phyloP scores from a whole-genome alignment of 2,797 vertebrate genomes.

The Melanogrammus aeglefinus region DNA sequence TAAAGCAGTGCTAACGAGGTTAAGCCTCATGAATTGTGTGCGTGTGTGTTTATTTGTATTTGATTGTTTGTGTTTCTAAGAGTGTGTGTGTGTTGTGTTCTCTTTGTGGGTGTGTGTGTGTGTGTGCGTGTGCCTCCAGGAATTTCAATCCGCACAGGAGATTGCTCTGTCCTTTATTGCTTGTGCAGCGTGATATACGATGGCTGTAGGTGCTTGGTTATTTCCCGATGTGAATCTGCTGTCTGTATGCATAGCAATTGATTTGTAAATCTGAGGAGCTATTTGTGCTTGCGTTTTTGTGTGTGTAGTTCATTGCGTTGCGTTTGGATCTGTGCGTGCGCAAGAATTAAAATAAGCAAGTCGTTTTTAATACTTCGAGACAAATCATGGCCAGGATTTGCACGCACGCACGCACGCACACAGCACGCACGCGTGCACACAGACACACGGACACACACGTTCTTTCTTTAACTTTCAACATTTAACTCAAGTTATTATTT shows the following conservation, averaged over 20 bases:
- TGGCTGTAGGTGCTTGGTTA: too few species aligned
- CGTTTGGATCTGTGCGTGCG: slow-evolving; percentile 6
- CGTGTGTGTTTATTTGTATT: slow-evolving; percentile 15
- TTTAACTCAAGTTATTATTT: too few species aligned
- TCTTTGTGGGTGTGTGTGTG: neutral
- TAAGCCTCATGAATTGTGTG: slow-evolving; percentile 36
- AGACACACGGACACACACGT: too few species aligned
- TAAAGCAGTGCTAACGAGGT: slow-evolving; percentile 60
- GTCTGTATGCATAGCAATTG: too few species aligned
- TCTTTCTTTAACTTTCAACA: too few species aligned
- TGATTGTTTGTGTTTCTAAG: neutral
- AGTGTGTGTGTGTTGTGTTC: neutral
- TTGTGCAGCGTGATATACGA: too few species aligned
- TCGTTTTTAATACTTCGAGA: too few species aligned
- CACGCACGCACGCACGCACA: too few species aligned
- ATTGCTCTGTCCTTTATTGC: neutral
- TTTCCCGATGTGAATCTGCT: too few species aligned
- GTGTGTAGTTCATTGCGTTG: slow-evolving; percentile 4
- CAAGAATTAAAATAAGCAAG: too few species aligned
- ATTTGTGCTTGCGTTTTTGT: slow-evolving; percentile 9
- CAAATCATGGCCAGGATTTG: too few species aligned
- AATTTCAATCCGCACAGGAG: neutral
- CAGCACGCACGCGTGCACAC: too few species aligned
- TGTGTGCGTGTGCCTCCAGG: neutral
- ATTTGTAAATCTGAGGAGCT: neutral